These are phyloP conservation scores for Watsonalla binaria DNA, from an alignment of 2,888 invertebrate species.

Conservation along the genomic window DNA sequence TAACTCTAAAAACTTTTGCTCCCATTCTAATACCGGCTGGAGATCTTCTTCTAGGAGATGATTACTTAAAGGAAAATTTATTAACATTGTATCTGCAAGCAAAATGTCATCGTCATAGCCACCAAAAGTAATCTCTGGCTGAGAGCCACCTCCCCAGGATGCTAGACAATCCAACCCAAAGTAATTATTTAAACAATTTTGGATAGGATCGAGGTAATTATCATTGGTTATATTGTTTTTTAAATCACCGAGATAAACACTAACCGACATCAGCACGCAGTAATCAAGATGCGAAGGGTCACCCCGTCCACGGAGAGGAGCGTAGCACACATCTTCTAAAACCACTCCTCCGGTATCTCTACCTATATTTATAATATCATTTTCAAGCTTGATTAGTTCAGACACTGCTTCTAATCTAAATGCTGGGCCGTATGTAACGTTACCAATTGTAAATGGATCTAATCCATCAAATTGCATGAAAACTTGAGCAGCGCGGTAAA, in stretches of 20 bases:
- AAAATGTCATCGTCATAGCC: slow-evolving; percentile 78
- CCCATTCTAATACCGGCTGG: slow-evolving; percentile 85
- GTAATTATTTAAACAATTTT: slow-evolving; percentile 63
- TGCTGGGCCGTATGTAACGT: slow-evolving; percentile 86
- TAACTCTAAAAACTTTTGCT: slow-evolving; percentile 83
- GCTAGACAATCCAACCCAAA: slow-evolving; percentile 82
- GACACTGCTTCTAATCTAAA: slow-evolving; percentile 86
- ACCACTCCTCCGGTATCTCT: slow-evolving; percentile 70
- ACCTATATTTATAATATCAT: slow-evolving; percentile 81
- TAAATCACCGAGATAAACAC: slow-evolving; percentile 87
- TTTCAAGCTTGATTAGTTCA: slow-evolving; percentile 84
- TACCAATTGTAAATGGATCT: slow-evolving; percentile 50
- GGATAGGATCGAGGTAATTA: slow-evolving; percentile 57
- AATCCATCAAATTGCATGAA: slow-evolving; percentile 84
- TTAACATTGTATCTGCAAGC: slow-evolving; percentile 78
- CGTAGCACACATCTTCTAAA: slow-evolving; percentile 85
- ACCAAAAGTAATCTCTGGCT: slow-evolving; percentile 90
- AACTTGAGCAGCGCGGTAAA: slow-evolving; percentile 93
- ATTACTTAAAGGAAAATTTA: slow-evolving; percentile 90
- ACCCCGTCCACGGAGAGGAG: slow-evolving; percentile 86
- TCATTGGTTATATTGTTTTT: slow-evolving; percentile 66
- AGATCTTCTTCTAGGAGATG: slow-evolving; percentile 78
- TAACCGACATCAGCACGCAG: slow-evolving; percentile 90
- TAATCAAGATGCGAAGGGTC: slow-evolving; percentile 72
- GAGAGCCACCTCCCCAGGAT: slow-evolving; percentile 92